Percentiles rank a stretch among this genome's conserved stretches.
phyloP scores from a whole-genome alignment of 2,113 vertebrate genomes.

The Echinops telfairi region DNA sequence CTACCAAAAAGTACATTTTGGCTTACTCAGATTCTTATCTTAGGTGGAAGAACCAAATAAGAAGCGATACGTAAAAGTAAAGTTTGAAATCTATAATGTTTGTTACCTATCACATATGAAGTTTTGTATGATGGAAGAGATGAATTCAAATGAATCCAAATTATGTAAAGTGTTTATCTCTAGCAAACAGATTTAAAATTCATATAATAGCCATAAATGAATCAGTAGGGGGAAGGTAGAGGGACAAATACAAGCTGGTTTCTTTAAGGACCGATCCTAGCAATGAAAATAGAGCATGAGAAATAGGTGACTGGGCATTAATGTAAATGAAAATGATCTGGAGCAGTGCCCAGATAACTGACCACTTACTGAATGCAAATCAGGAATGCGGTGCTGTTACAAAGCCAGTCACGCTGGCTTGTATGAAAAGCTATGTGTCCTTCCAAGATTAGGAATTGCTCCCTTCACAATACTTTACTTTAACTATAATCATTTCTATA shows the following conservation, averaged over 20 bases:
- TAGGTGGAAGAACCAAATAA: not conserved
- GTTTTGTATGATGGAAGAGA: not conserved
- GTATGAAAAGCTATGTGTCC: not conserved
- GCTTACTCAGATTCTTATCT: not conserved
- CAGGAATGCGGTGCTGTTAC: fast-evolving
- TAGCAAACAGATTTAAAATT: conserved; percentile 39
- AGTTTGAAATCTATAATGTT: not conserved
- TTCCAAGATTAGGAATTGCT: not conserved
- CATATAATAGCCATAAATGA: not conserved
- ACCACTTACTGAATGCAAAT: not conserved
- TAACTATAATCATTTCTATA: not conserved
- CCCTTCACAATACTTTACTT: not conserved
- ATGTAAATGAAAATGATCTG: not conserved
- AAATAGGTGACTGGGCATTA: not conserved
- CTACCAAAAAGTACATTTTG: not conserved
- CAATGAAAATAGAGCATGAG: not conserved
- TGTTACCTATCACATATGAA: not conserved
- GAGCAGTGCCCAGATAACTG: fast-evolving
- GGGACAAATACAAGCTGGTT: not conserved
- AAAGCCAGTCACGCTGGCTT: not conserved
- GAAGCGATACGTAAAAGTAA: not conserved
- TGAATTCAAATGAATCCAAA: not conserved
- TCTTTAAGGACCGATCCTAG: not conserved
- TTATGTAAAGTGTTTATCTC: not conserved
- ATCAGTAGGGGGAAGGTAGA: not conserved